Evolutionary conservation across 2,113 vertebrate genomes (phyloP).

Genomic region (Tenebrosternarchus preto): DNA sequence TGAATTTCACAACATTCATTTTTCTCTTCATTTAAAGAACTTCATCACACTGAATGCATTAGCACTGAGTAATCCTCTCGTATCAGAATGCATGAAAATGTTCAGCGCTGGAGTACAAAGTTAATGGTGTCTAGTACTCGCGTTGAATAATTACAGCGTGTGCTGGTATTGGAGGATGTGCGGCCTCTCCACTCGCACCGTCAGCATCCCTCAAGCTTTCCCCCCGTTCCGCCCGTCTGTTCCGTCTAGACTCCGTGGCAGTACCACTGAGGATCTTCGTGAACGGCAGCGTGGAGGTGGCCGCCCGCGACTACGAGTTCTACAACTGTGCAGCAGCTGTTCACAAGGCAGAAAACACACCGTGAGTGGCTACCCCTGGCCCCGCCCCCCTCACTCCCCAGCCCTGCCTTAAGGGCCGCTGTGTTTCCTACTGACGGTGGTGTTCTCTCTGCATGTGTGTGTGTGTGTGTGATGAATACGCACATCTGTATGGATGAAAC

Average conservation of each 20-base stretch:
- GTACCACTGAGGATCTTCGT: slow-evolving; percentile 77
- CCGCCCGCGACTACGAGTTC: slow-evolving; percentile 84
- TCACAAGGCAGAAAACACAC: slow-evolving; percentile 79
- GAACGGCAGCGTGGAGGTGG: slow-evolving; percentile 76
- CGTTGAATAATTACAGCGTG: too few relatives aligned
- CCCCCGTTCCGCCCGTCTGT: not conserved
- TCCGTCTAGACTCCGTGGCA: slow-evolving; percentile 81
- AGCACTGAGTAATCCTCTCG: too few relatives aligned
- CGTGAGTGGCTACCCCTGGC: slow-evolving; percentile 78
- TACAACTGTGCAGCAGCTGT: slow-evolving; percentile 86
- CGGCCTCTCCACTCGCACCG: not conserved
- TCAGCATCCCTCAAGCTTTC: not conserved
- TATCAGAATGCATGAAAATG: too few relatives aligned
- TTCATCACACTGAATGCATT: too few relatives aligned
- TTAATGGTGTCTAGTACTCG: too few relatives aligned
- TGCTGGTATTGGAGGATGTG: too few relatives aligned
- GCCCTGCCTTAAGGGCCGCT: slow-evolving; percentile 2
- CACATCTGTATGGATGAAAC: slow-evolving; percentile 53
- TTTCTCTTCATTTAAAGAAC: too few relatives aligned
- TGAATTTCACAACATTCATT: too few relatives aligned
- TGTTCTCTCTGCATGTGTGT: not conserved
- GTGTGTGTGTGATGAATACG: slow-evolving; percentile 49
- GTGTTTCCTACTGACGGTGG: slow-evolving; percentile 44
- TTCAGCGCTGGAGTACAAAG: too few relatives aligned
- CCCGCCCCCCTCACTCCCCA: slow-evolving; percentile 19